Conservation (phyloP, 2,797 vertebrate genomes). For the Bothrops alternatus region DNA sequence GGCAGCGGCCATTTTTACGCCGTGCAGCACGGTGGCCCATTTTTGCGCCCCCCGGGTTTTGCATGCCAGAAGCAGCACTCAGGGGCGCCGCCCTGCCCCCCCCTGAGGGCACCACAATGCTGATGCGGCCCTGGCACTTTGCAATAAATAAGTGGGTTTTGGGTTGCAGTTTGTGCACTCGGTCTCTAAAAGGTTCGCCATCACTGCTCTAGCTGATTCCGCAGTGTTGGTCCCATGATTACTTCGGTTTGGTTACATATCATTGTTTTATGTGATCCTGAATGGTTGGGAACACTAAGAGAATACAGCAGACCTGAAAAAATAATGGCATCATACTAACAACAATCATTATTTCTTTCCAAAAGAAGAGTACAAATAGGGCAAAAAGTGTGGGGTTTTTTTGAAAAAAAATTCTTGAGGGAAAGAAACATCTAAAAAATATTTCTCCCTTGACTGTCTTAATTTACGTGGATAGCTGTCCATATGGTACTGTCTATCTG, state of each 20-base stretch:
- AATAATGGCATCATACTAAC: background rate
- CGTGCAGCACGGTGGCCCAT: too few relatives aligned
- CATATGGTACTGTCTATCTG: conserved; percentile 94
- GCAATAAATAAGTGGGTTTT: too few relatives aligned
- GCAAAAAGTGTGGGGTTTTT: too few relatives aligned
- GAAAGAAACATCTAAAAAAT: background rate
- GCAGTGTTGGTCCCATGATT: background rate
- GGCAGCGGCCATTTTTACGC: too few relatives aligned
- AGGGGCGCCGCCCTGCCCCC: too few relatives aligned
- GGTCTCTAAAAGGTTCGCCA: too few relatives aligned
- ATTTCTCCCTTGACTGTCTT: conserved; percentile 77
- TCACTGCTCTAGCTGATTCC: background rate
- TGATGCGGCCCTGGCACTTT: too few relatives aligned
- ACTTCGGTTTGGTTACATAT: background rate
- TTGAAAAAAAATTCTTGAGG: too few relatives aligned
- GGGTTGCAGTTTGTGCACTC: too few relatives aligned
- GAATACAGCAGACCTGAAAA: background rate
- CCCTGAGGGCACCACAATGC: too few relatives aligned
- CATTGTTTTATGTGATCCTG: background rate
- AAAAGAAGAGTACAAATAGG: background rate
- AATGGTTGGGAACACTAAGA: background rate
- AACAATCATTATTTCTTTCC: background rate
- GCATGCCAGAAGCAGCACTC: too few relatives aligned
- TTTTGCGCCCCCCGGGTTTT: too few relatives aligned
- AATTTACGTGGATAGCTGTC: conserved; percentile 94